These are phyloP conservation scores for Mythimna loreyi DNA, from an alignment of 2,888 invertebrate genomes.

Conservation along the genomic window DNA sequence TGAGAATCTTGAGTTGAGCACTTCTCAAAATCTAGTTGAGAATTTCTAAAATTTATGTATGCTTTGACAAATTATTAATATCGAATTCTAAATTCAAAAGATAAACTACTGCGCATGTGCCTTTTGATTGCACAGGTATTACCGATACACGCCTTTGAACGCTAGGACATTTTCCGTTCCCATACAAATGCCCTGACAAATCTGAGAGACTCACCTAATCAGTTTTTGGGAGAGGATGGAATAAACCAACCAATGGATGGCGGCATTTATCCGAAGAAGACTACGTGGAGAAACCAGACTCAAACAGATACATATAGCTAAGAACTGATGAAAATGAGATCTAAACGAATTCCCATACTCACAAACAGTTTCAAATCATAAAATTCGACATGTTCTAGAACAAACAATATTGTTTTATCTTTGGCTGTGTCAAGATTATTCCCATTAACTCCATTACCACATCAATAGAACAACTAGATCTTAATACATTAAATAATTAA, in stretches of 20 bases:
- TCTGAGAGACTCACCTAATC: too few species aligned
- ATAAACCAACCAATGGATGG: too few species aligned
- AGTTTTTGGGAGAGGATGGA: too few species aligned
- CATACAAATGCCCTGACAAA: too few species aligned
- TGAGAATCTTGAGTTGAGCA: not conserved
- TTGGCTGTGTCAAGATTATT: constrained; percentile 18
- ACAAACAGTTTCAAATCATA: constrained; percentile 11
- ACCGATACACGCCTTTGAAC: too few species aligned
- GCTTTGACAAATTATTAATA: not conserved
- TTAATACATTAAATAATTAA: not conserved
- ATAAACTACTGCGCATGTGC: too few species aligned
- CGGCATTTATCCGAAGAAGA: too few species aligned
- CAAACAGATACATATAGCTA: too few species aligned
- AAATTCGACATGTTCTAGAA: constrained; percentile 12
- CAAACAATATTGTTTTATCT: constrained; percentile 14
- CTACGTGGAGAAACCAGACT: too few species aligned
- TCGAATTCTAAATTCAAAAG: not conserved
- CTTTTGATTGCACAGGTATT: too few species aligned
- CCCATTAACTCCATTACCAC: constrained; percentile 9
- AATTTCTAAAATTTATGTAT: not conserved
- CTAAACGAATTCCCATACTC: not conserved
- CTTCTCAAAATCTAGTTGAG: not conserved
- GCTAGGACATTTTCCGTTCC: too few species aligned
- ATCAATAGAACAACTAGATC: constrained; percentile 25
- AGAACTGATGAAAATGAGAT: not conserved